Evolutionary conservation across 2,113 vertebrate genomes (phyloP).

Genomic region (Atlantisia rogersi): DNA sequence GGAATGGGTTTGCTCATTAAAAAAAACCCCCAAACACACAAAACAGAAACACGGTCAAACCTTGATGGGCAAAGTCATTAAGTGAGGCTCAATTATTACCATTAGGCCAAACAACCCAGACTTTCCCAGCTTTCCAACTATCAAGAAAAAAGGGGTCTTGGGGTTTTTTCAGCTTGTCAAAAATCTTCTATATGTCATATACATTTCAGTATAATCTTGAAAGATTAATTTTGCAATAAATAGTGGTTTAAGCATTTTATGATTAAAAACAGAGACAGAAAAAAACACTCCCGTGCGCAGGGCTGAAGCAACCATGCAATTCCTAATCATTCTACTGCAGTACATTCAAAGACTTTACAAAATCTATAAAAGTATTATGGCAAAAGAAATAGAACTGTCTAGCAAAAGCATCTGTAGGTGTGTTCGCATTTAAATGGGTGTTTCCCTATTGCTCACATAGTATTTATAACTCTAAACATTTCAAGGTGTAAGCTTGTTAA

Average conservation of each 20-base stretch:
- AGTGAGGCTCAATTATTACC: background rate
- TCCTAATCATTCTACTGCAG: background rate
- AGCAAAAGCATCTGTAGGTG: background rate
- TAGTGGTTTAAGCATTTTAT: background rate
- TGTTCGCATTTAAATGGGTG: background rate
- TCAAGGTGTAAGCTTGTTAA: background rate
- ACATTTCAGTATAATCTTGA: background rate
- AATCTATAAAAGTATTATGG: background rate
- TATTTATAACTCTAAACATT: background rate
- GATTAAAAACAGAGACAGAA: background rate
- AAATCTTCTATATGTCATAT: background rate
- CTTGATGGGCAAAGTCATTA: background rate
- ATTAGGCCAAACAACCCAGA: background rate
- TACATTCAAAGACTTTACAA: background rate
- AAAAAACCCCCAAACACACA: background rate
- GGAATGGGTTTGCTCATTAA: background rate
- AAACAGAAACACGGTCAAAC: background rate
- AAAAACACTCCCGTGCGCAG: background rate
- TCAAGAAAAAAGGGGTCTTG: background rate
- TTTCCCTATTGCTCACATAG: background rate
- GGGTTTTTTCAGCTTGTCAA: background rate
- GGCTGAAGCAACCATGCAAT: background rate
- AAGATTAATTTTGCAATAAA: background rate
- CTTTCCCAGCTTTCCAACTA: background rate
- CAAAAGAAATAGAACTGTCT: background rate